Base-by-base conservation (phyloP, 2,888 invertebrate genomes). In the Dermolepida albohirtum region DNA sequence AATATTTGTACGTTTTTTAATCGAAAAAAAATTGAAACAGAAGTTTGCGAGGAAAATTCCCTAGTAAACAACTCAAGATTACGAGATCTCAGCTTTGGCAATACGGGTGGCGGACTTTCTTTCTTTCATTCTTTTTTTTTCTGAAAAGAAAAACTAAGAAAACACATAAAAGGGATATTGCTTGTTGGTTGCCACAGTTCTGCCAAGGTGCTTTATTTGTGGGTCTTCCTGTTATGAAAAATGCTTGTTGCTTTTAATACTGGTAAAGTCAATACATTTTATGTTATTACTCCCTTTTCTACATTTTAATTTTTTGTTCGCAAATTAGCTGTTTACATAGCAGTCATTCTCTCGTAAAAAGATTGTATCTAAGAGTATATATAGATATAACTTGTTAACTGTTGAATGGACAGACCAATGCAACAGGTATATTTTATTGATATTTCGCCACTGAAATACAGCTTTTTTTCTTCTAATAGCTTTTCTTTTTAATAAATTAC, bases 351-450 rank as follows among this genome's bases (percentile, higher is more conserved):
- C 40, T 7, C 29, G 10, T 34, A 6, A 34, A 47, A 47, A 62
- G 14, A 34, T 43, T 62, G 44, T 47, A 34, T 47, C 22, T 39
- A 39, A 47, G 29, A 1, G 12, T 34, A 29, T 47, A 44, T 59
- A 14, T 47, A 44, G 1, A 27, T 27, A 62, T 47, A 47, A 22
- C 47, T 59, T 34, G 34, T 34, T 47, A 34, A 34, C 59, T 34
- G 12, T 12, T 34, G 47, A 62, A 47, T 39, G 59, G 10, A 14
- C 59, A 47, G 49, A 47, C 59, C 59, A 62, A 62, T 62, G 59
- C 59, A 62, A 62, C 59, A 62, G 59, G 59, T 62, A 54, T 54
- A 62, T 62, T 59, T 62, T 62, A 62, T 62, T 34, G 59, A 62
- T 34, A 43, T 62, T 62, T 16, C 59, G 12, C 12, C 10, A 44